Base-by-base conservation (phyloP, 2,888 invertebrate species). In the Acronicta alni region DNA sequence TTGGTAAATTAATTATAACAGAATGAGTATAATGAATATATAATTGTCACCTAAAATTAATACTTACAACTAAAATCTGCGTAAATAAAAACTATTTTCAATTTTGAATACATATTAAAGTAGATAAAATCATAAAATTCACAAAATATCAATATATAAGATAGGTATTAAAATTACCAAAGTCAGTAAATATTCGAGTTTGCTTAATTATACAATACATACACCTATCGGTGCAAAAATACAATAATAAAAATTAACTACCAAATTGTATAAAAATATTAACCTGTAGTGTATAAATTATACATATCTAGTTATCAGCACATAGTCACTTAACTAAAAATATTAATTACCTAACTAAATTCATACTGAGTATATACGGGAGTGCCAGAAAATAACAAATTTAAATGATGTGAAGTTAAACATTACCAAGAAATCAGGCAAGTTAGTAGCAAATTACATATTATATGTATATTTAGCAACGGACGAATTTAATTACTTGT, bases 61-160 rank as follows among this genome's bases (percentile, higher is more conserved):
- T 47, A 65, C 45, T 52, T 45, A 68, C 16, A 65, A 43, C 38
- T 47, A 56, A 26, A 38, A 4, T 52, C 54, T 37, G 37, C 30
- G 57, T 59, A 55, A 70, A 62, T 54, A 42, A 64, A 54, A 39
- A 23, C 56, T 67, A 73, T 64, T 70, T 57, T 57, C 46, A 64
- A 66, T 37, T 51, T 10, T 53, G 38, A 47, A 63, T 26, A 26
- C 26, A n/a, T n/a, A n/a, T n/a, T n/a, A 7, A 26, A 2, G 26
- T 26, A 41, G 49, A 23, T 44, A 38, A 32, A 15, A 41, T 12
- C 26, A 48, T 30, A 46, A 45, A 44, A 30, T 46, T 47, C 18
- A 45, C 38, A 32, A 26, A 39, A 20, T 6, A 8, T 14, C 4
- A 18, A 30, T 5, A 2, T 26, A 26, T 8, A 9, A 30, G 26